These are phyloP conservation scores for Lasioglossum calceatum DNA, from an alignment of 2,888 invertebrate species.

Conservation along the genomic window DNA sequence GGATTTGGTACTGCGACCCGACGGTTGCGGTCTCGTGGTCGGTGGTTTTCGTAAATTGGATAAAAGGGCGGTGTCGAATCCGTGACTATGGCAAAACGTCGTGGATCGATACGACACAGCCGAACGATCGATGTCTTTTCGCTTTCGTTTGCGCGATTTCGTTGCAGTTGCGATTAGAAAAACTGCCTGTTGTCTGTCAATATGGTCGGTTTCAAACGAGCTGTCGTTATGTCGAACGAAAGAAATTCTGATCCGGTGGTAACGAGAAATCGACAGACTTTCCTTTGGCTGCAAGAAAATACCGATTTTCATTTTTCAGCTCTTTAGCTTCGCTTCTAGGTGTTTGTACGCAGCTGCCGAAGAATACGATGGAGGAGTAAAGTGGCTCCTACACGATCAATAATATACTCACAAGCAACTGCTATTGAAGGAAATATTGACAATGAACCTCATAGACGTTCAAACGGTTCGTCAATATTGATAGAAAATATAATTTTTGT, in stretches of 20 bases:
- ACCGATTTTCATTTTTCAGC: not conserved
- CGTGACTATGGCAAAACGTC: conserved; percentile 48
- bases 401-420: too few relatives aligned
- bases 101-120: conserved; percentile 64
- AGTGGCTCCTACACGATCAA: too few relatives aligned
- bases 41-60: not conserved
- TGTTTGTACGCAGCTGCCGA: too few relatives aligned
- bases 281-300: not conserved
- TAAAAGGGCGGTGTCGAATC: conserved; percentile 18
- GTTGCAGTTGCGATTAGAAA: conserved; percentile 45
- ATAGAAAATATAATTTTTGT: too few relatives aligned
- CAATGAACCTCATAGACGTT: too few relatives aligned
- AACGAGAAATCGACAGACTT: not conserved
- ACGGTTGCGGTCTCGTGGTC: not conserved
- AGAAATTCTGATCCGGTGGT: not conserved
- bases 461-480: too few relatives aligned
- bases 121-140: conserved; percentile 63
- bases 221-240: not conserved
- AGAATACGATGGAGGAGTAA: too few relatives aligned
- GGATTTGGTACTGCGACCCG: not conserved
- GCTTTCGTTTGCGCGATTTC: conserved; percentile 70
- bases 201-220: conserved; percentile 16
- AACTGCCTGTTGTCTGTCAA: conserved; percentile 37
- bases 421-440: too few relatives aligned
- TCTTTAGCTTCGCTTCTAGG: too few relatives aligned